phyloP scores from a whole-genome alignment of 2,113 vertebrate species.

The Himantopus leucocephalus region DNA sequence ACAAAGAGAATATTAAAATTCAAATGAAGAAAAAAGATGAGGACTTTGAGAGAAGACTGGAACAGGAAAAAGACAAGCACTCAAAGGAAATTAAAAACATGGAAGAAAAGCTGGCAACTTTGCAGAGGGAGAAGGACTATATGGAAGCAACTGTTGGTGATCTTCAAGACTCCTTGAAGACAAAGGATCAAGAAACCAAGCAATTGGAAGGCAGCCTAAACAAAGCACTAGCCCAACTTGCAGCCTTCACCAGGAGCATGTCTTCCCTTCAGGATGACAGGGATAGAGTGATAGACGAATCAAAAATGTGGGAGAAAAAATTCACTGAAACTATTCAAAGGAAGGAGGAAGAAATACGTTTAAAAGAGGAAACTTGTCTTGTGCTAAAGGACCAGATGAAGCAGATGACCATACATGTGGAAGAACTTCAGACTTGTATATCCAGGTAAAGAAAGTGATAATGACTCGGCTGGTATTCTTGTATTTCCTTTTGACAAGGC shows the following conservation, averaged over 20 bases:
- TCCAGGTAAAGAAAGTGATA: constrained; percentile 65
- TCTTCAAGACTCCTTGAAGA: constrained; percentile 72
- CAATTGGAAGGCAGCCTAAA: constrained; percentile 83
- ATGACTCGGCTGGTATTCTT: neutral
- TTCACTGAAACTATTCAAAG: constrained; percentile 85
- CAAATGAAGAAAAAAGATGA: constrained; percentile 83
- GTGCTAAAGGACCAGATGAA: constrained; percentile 79
- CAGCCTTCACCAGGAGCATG: constrained; percentile 94
- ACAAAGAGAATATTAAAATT: constrained; percentile 69
- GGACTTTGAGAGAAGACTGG: constrained; percentile 82
- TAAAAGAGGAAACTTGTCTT: constrained; percentile 78
- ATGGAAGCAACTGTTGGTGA: constrained; percentile 75
- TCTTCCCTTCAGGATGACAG: constrained; percentile 95
- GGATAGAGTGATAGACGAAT: constrained; percentile 90
- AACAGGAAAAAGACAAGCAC: constrained; percentile 82
- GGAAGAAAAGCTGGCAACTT: constrained; percentile 83
- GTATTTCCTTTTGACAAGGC: neutral
- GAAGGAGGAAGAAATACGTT: constrained; percentile 87
- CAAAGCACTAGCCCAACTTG: constrained; percentile 87
- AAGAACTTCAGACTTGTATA: constrained; percentile 79
- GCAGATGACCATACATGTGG: constrained; percentile 72
- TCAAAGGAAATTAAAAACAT: constrained; percentile 82
- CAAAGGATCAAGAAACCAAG: constrained; percentile 78
- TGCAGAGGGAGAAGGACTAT: constrained; percentile 76
- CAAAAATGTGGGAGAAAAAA: constrained; percentile 89